Conservation (phyloP, 2,888 invertebrate species). For the Syrista parreyssii region DNA sequence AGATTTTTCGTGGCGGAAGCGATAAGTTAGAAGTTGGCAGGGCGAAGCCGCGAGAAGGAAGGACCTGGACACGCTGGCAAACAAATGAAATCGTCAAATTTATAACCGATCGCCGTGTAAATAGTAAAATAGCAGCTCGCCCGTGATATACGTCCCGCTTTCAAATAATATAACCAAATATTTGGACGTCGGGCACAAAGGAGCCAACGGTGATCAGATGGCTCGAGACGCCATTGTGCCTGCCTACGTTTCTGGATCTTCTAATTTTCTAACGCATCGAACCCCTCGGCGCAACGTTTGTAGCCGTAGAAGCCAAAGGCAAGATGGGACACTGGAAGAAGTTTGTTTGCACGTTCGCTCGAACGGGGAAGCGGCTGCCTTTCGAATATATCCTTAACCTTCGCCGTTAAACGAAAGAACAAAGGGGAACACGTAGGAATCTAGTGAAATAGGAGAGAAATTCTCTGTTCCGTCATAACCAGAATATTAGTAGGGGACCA, state of each 20-base stretch:
- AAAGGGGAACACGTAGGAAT: background rate
- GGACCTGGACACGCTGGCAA: constrained; percentile 1
- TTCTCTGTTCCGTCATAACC: background rate
- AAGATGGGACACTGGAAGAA: background rate
- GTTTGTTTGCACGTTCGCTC: background rate
- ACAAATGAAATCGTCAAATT: constrained; percentile 21
- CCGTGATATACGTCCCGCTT: constrained; percentile 19
- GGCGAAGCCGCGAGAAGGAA: background rate
- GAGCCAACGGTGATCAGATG: background rate
- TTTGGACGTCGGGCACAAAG: constrained; percentile 19
- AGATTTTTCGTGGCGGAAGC: background rate
- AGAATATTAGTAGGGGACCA: background rate
- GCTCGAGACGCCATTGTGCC: background rate
- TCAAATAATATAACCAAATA: constrained; percentile 23
- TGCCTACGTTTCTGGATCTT: background rate
- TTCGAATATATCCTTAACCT: background rate
- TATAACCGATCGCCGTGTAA: constrained; percentile 22
- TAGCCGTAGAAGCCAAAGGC: background rate
- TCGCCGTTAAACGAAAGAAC: background rate
- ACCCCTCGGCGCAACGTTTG: background rate
- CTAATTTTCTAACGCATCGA: background rate
- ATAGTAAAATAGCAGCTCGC: constrained; percentile 16
- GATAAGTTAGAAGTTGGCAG: constrained; percentile 5
- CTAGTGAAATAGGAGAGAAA: background rate
- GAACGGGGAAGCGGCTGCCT: background rate